Conservation (phyloP, 2,888 invertebrate genomes). For the Nipponacmea schrenckii region DNA sequence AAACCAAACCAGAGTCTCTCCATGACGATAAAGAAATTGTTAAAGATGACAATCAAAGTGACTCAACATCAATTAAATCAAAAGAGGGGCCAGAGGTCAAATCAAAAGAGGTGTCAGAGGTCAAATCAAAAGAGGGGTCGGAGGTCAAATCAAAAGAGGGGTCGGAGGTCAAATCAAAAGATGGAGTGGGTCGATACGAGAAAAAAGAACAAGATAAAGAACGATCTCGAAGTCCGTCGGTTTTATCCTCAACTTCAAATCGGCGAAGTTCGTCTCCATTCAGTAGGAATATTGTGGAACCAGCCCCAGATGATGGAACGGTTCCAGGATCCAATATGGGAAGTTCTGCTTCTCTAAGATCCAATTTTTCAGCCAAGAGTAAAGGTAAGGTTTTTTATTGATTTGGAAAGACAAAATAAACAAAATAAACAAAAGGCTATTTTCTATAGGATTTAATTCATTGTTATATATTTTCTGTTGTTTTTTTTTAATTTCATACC, state of each 20-base stretch:
- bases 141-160: conserved; percentile 10
- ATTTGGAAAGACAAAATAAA: background rate
- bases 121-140: conserved; percentile 9
- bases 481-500: no score
- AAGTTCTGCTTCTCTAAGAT: conserved; percentile 44
- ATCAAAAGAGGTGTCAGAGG: conserved; percentile 12
- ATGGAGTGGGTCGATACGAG: conserved; percentile 1
- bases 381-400: background rate
- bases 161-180: conserved; percentile 10
- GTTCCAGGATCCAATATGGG: conserved; percentile 30
- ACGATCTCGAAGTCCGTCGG: background rate
- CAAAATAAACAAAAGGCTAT: no score
- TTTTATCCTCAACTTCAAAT: conserved; percentile 8
- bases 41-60: conserved; percentile 15
- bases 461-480: no score
- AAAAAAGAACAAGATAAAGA: conserved; percentile 4
- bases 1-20: background rate
- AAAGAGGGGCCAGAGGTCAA: background rate
- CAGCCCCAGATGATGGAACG: conserved; percentile 16
- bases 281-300: conserved; percentile 36
- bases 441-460: no score
- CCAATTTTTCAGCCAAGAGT: conserved; percentile 35
- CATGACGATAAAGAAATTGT: conserved; percentile 23
- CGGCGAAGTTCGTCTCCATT: conserved; percentile 34
- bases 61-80: no score